A percentile compares a stretch with the other conserved stretches of the same genome.
phyloP scores from a whole-genome alignment of 2,113 vertebrate species.

The Aspidoscelis tigris region DNA sequence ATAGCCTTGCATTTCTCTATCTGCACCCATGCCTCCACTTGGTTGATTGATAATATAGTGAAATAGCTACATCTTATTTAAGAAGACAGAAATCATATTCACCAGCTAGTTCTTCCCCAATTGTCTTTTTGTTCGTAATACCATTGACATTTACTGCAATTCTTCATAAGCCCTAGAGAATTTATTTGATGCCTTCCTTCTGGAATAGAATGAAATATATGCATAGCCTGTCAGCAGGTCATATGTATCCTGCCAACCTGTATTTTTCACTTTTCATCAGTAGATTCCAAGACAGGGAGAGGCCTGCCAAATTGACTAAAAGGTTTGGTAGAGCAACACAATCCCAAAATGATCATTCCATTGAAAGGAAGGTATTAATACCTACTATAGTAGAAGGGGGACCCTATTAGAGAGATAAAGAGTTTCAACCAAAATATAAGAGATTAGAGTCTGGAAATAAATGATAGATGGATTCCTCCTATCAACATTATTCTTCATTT shows the following conservation, averaged over 20 bases:
- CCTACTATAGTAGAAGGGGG: constrained; percentile 44
- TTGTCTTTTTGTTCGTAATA: constrained; percentile 50
- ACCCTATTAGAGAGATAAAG: constrained; percentile 58
- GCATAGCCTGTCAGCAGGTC: constrained; percentile 72
- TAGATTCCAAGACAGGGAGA: constrained; percentile 70
- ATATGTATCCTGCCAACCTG: constrained; percentile 73
- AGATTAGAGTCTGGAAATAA: not conserved
- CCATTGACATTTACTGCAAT: constrained; percentile 66
- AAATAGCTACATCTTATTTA: constrained; percentile 39
- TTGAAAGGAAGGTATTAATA: constrained; percentile 63
- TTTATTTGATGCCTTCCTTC: constrained; percentile 59
- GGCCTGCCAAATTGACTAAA: constrained; percentile 70
- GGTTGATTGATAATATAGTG: constrained; percentile 28
- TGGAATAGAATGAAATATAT: constrained; percentile 61
- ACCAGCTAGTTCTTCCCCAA: constrained; percentile 47
- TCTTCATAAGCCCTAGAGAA: constrained; percentile 61
- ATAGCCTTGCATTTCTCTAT: constrained; percentile 21
- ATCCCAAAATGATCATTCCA: constrained; percentile 67
- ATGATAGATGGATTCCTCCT: constrained; percentile 26
- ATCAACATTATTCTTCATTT: constrained; percentile 24
- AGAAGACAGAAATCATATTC: constrained; percentile 42
- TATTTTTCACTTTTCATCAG: constrained; percentile 76
- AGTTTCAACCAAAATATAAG: not conserved
- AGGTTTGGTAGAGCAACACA: constrained; percentile 63
- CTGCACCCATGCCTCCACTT: not conserved